Conservation (phyloP, 2,113 vertebrate genomes). For the Stercorarius parasiticus region DNA sequence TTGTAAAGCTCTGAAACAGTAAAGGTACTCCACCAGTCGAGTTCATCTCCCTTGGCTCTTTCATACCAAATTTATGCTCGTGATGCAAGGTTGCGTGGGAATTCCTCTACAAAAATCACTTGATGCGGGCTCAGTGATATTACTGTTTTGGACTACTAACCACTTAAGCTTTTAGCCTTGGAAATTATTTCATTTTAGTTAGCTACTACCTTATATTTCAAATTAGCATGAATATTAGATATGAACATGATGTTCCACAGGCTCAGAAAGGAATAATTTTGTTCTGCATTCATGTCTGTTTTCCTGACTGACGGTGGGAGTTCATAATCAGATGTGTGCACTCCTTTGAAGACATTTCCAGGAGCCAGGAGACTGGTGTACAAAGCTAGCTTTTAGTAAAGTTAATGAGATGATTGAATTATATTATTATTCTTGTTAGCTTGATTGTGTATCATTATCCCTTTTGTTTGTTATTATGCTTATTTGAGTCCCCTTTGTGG, state of each 20-base stretch:
- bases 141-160: neutral
- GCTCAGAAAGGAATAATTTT: slow-evolving; percentile 21
- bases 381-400: slow-evolving; percentile 26
- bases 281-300: neutral
- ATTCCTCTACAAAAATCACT: neutral
- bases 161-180: neutral
- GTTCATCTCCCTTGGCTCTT: neutral
- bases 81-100: neutral
- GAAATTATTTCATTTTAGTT: neutral
- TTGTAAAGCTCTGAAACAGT: neutral
- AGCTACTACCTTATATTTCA: neutral
- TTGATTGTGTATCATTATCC: slow-evolving; percentile 50
- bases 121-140: neutral
- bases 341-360: slow-evolving; percentile 35
- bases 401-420: slow-evolving; percentile 65
- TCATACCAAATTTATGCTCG: neutral
- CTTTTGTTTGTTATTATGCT: slow-evolving; percentile 43
- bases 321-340: slow-evolving; percentile 28
- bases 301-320: slow-evolving; percentile 4
- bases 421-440: slow-evolving; percentile 43
- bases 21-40: neutral
- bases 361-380: slow-evolving; percentile 32
- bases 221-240: neutral
- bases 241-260: neutral
- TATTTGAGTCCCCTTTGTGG: slow-evolving; percentile 30